Conservation (phyloP, 1,140 invertebrate species). For the Bombus affinis region DNA sequence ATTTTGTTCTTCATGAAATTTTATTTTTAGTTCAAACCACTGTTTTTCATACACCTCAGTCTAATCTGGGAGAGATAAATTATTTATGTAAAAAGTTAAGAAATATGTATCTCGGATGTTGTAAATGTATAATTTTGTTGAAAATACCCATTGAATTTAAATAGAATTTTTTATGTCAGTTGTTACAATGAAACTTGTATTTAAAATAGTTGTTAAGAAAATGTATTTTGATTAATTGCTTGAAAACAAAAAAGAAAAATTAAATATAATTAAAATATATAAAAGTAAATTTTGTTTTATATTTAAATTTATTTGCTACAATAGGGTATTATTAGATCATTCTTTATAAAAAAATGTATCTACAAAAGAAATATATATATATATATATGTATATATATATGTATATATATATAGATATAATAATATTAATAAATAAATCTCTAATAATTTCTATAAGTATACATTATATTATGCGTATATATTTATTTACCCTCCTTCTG, state of each 20-base stretch:
- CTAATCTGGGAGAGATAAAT: neutral
- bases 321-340: conserved; percentile 40
- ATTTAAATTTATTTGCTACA: conserved; percentile 30
- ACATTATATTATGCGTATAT: neutral
- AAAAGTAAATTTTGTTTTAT: neutral
- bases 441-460: neutral
- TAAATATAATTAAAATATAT: neutral
- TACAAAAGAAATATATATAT: neutral
- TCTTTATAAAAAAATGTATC: conserved; percentile 6
- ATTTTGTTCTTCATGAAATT: neutral
- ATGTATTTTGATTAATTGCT: neutral
- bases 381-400: neutral
- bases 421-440: neutral
- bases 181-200: neutral
- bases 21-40: neutral
- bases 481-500: neutral
- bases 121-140: neutral
- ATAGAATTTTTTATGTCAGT: neutral
- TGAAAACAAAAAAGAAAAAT: neutral
- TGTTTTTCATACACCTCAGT: neutral
- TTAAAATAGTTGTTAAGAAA: neutral
- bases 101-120: neutral
- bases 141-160: neutral
- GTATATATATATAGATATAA: neutral
- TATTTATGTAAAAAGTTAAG: neutral